These are phyloP conservation scores for Notiomystis cincta DNA, from an alignment of 2,113 vertebrate genomes.

Conservation along the genomic window DNA sequence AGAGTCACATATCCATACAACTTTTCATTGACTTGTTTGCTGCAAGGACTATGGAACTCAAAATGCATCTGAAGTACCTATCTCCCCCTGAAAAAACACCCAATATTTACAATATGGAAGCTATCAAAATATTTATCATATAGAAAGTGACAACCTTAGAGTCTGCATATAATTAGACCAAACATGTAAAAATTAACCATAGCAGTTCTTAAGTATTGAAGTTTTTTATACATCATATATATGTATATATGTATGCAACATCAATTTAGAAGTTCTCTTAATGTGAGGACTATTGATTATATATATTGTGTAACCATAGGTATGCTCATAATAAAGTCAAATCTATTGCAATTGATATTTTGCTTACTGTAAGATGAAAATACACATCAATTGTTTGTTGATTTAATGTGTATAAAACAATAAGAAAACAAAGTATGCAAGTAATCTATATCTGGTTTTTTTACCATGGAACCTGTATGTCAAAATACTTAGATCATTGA, in stretches of 20 bases:
- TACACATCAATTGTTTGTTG: neutral
- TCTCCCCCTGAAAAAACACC: rapidly evolving
- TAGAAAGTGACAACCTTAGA: neutral
- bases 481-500: neutral
- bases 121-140: neutral
- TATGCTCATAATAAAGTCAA: neutral
- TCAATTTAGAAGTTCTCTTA: neutral
- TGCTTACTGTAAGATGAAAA: neutral
- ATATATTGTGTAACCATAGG: neutral
- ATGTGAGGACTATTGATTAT: neutral
- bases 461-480: neutral
- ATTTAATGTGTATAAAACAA: neutral
- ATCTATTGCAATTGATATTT: neutral
- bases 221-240: neutral
- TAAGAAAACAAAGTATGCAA: neutral
- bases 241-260: neutral
- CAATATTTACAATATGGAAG: neutral
- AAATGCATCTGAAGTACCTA: neutral
- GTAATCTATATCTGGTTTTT: neutral
- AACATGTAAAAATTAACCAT: neutral
- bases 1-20: neutral
- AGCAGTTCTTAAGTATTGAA: neutral
- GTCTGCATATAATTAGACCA: neutral
- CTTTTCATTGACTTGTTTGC: neutral
- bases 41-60: neutral